These are phyloP conservation scores for Thrips palmi DNA, from an alignment of 1,140 invertebrate genomes.

Conservation along the genomic window DNA sequence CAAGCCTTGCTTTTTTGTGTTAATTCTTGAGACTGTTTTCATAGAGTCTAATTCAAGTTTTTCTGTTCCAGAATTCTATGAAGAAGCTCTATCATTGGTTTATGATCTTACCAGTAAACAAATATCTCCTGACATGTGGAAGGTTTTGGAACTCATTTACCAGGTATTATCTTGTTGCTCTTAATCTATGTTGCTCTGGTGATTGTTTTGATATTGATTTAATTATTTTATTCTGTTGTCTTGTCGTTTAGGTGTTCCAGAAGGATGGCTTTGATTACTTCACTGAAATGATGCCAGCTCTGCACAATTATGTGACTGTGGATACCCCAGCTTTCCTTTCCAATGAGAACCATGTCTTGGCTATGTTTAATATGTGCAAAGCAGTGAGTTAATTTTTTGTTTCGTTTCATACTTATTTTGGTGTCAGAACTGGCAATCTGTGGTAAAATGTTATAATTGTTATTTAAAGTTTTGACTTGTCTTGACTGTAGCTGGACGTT, in stretches of 20 bases:
- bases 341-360: constrained; percentile 72
- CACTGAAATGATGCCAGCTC: constrained; percentile 94
- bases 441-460: constrained; percentile 2
- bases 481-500: no score
- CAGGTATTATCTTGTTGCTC: constrained; percentile 25
- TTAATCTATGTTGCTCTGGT: background rate
- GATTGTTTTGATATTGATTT: background rate
- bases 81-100: constrained; percentile 84
- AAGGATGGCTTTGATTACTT: constrained; percentile 95
- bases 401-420: constrained; percentile 2
- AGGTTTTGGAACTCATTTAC: constrained; percentile 78
- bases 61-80: constrained; percentile 70
- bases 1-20: no score
- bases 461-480: no score
- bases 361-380: constrained; percentile 94
- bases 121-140: constrained; percentile 91
- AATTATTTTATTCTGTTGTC: background rate
- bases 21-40: no score
- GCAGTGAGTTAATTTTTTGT: constrained; percentile 34
- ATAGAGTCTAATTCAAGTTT: constrained; percentile 9
- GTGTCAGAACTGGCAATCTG: background rate
- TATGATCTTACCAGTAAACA: constrained; percentile 77
- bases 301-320: constrained; percentile 95
- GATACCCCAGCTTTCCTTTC: constrained; percentile 85
- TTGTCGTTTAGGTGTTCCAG: constrained; percentile 51